Conservation (phyloP, 2,113 vertebrate genomes). For the Hippolais icterina region DNA sequence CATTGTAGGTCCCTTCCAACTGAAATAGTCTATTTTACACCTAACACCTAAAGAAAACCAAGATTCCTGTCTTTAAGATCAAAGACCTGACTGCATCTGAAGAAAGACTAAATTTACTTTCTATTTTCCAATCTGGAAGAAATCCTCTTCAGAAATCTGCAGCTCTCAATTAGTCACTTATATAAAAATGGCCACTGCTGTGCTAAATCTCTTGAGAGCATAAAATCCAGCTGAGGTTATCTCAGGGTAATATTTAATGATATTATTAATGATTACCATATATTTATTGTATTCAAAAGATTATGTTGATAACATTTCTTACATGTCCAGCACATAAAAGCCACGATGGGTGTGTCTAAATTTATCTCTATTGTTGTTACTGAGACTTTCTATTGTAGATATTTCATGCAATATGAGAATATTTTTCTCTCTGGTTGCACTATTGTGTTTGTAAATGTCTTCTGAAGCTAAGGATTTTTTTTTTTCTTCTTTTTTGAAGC, state of each 20-base stretch:
- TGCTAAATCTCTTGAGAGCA: not conserved
- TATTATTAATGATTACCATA: not conserved
- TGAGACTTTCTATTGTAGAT: not conserved
- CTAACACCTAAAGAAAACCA: not conserved
- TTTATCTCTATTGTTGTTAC: not conserved
- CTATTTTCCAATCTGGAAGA: not conserved
- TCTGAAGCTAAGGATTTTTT: not conserved
- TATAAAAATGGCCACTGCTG: not conserved
- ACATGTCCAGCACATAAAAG: not conserved
- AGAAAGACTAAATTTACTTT: not conserved
- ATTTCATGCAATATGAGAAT: not conserved
- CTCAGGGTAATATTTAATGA: not conserved
- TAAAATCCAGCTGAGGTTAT: not conserved
- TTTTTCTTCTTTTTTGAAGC: not conserved
- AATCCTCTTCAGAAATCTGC: not conserved
- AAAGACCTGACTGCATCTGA: not conserved
- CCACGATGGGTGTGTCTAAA: not conserved
- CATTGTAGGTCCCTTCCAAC: fast-evolving
- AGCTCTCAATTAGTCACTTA: not conserved
- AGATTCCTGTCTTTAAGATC: not conserved
- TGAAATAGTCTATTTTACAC: not conserved
- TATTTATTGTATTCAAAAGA: not conserved
- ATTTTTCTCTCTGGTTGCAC: not conserved
- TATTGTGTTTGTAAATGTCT: not conserved
- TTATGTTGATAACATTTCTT: not conserved